phyloP scores from a whole-genome alignment of 2,113 vertebrate species.

The Cygnus atratus region DNA sequence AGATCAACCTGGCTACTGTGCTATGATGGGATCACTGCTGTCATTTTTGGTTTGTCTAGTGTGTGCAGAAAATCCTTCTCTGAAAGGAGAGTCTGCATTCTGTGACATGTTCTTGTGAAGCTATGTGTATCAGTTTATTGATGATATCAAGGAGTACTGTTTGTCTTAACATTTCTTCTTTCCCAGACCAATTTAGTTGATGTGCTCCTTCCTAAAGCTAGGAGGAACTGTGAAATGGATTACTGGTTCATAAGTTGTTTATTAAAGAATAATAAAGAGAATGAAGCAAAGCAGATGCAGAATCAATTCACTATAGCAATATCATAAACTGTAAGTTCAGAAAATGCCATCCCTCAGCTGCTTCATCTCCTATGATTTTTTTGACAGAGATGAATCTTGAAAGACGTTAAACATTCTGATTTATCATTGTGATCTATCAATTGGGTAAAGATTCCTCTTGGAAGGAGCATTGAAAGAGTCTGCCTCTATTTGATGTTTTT shows the following conservation, averaged over 20 bases:
- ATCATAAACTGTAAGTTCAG: too few species aligned
- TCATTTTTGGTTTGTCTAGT: not conserved
- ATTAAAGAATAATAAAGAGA: not conserved
- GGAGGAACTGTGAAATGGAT: not conserved
- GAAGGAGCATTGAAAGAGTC: not conserved
- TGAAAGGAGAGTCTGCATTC: not conserved
- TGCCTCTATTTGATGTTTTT: not conserved
- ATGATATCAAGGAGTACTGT: not conserved
- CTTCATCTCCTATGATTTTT: too few species aligned
- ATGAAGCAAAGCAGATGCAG: too few species aligned
- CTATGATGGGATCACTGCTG: not conserved
- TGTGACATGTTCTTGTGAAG: not conserved
- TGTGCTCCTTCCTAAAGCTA: not conserved
- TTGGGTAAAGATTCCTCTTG: not conserved
- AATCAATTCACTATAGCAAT: too few species aligned
- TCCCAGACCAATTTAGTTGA: not conserved
- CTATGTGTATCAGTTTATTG: not conserved
- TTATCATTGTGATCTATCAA: not conserved
- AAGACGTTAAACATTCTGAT: not conserved
- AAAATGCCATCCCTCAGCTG: too few species aligned
- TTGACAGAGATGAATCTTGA: too few species aligned
- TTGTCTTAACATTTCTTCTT: not conserved
- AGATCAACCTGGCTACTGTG: not conserved
- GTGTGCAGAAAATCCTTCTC: not conserved
- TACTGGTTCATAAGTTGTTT: not conserved